phyloP scores from a whole-genome alignment of 1,140 invertebrate species.

The Popillia japonica region DNA sequence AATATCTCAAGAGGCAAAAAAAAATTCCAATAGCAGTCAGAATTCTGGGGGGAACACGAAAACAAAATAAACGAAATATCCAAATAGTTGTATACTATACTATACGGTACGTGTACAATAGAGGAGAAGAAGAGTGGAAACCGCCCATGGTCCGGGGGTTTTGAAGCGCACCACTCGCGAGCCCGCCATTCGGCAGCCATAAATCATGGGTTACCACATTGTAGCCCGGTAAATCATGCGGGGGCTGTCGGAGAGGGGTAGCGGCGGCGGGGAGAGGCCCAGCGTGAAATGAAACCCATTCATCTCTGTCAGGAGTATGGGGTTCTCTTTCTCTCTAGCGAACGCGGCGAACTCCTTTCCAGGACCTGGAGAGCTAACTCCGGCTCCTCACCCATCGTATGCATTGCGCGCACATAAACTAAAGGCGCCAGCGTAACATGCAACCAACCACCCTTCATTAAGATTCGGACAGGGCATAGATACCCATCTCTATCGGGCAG shows the following conservation, averaged over 20 bases:
- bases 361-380: conserved; percentile 22
- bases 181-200: conserved; percentile 62
- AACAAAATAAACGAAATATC: conserved; percentile 42
- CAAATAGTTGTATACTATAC: conserved; percentile 42
- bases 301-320: conserved; percentile 58
- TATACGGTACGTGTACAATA: too few species aligned
- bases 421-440: conserved; percentile 37
- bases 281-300: conserved; percentile 65
- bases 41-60: conserved; percentile 31
- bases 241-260: conserved; percentile 43
- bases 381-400: conserved; percentile 21
- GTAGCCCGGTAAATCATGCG: conserved; percentile 73
- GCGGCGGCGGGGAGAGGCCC: conserved; percentile 56
- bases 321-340: conserved; percentile 57
- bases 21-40: background rate
- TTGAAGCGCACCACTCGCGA: conserved; percentile 55
- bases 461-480: conserved; percentile 24
- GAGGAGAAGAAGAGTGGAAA: conserved; percentile 44
- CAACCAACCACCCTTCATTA: conserved; percentile 37
- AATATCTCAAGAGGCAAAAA: conserved; percentile 8
- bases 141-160: conserved; percentile 49
- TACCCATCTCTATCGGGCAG: background rate
- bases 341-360: conserved; percentile 42
- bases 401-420: conserved; percentile 35
- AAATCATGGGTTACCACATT: conserved; percentile 75